Conservation (phyloP, 2,113 vertebrate species). For the Pelusios castaneus region DNA sequence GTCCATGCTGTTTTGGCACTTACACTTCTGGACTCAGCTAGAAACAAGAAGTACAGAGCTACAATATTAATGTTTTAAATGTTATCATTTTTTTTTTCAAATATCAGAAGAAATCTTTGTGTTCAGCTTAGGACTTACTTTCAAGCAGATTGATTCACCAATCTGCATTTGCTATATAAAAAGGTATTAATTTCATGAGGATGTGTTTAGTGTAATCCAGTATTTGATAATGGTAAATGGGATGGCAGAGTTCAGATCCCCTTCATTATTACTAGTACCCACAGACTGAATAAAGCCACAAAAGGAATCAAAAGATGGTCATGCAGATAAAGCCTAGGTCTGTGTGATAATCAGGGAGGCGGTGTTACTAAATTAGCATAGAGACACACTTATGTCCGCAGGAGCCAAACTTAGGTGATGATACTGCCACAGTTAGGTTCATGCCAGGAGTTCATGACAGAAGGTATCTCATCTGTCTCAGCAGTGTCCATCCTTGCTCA, state of each 20-base stretch:
- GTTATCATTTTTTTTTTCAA: not conserved
- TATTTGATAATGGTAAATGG: not conserved
- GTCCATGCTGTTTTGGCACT: not conserved
- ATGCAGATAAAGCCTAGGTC: not conserved
- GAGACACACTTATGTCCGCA: not conserved
- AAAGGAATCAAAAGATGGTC: not conserved
- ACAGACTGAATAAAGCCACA: not conserved
- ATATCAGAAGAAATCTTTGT: not conserved
- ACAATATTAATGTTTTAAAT: not conserved
- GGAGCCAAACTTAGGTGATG: not conserved
- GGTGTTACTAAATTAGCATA: not conserved
- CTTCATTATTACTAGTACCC: rapidly evolving
- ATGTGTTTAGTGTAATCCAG: not conserved
- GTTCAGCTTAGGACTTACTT: not conserved
- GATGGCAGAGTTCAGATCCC: not conserved
- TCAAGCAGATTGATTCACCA: not conserved
- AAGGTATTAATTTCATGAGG: not conserved
- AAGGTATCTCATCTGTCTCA: not conserved
- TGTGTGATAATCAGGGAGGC: not conserved
- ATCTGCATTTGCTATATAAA: not conserved
- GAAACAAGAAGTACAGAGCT: not conserved
- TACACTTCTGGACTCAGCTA: not conserved
- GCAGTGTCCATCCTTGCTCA: not conserved
- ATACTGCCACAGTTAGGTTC: not conserved
- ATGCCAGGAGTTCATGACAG: not conserved